A percentile compares a stretch with the other conserved stretches of the same genome.
Evolutionary conservation across 2,888 invertebrate genomes (phyloP).

Genomic region (Tanytarsus gracilentus): DNA sequence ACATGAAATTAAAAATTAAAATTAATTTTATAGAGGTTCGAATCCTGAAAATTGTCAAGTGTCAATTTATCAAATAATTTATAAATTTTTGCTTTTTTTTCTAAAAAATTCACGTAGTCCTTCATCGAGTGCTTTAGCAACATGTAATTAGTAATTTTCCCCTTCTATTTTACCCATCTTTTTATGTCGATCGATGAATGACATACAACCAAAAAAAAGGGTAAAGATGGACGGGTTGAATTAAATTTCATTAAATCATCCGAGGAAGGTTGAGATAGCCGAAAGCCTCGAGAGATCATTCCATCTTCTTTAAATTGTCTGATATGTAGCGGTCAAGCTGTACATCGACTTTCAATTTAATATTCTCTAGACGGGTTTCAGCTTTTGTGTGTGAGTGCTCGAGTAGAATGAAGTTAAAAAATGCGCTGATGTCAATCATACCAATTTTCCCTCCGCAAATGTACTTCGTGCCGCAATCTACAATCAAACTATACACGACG

Average conservation of each 20-base stretch:
- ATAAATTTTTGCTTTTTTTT: too few relatives aligned
- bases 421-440: constrained; percentile 23
- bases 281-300: constrained; percentile 24
- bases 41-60: too few relatives aligned
- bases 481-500: too few relatives aligned
- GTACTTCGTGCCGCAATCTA: too few relatives aligned
- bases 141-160: not conserved
- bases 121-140: too few relatives aligned
- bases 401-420: not conserved
- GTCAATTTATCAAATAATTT: too few relatives aligned
- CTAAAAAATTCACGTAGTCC: too few relatives aligned
- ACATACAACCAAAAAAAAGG: constrained; percentile 18
- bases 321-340: constrained; percentile 1
- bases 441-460: too few relatives aligned
- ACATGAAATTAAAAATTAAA: too few relatives aligned
- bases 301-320: constrained; percentile 28
- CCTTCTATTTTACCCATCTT: not conserved
- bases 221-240: constrained; percentile 12
- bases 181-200: not conserved
- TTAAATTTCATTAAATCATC: constrained; percentile 4
- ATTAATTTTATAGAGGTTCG: too few relatives aligned
- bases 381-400: not conserved
- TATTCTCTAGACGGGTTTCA: not conserved
- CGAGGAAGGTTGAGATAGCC: not conserved
- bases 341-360: not conserved